Conservation (phyloP, 1,140 invertebrate species). For the Heliothis subflexa region DNA sequence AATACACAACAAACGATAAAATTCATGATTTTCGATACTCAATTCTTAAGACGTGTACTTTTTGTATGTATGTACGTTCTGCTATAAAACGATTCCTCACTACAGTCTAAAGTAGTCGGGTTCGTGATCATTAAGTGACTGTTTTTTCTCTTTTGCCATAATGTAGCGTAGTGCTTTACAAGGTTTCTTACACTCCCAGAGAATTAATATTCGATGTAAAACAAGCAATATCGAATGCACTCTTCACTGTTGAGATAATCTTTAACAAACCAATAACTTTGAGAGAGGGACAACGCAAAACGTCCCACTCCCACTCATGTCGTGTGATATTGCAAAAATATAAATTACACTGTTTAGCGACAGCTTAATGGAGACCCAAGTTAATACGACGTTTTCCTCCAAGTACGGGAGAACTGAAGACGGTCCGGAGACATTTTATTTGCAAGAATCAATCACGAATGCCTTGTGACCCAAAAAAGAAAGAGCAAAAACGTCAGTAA, state of each 20-base stretch:
- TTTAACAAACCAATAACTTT: conserved; percentile 48
- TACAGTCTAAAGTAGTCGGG: conserved; percentile 27
- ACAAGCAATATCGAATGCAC: conserved; percentile 45
- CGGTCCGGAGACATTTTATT: conserved; percentile 5
- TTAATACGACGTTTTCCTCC: conserved; percentile 25
- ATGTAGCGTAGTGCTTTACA: conserved; percentile 3
- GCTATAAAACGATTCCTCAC: conserved; percentile 26
- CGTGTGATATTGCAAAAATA: conserved; percentile 47
- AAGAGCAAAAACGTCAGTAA: conserved; percentile 3
- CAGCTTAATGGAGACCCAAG: conserved; percentile 55
- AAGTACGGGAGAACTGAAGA: conserved; percentile 7
- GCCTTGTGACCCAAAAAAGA: background rate
- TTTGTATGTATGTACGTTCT: background rate
- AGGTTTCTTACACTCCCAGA: conserved; percentile 25
- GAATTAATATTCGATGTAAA: conserved; percentile 49
- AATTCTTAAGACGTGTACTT: conserved; percentile 2
- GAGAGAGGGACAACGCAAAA: conserved; percentile 3
- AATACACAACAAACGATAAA: background rate
- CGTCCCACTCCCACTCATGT: conserved; percentile 14
- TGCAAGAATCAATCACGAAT: conserved; percentile 3
- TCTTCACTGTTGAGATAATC: conserved; percentile 45
- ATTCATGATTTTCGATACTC: background rate
- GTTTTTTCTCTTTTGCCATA: conserved; percentile 7
- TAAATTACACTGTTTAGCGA: conserved; percentile 65
- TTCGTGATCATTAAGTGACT: conserved; percentile 9